Conservation (phyloP, 2,113 vertebrate genomes). For the Xenus cinereus region DNA sequence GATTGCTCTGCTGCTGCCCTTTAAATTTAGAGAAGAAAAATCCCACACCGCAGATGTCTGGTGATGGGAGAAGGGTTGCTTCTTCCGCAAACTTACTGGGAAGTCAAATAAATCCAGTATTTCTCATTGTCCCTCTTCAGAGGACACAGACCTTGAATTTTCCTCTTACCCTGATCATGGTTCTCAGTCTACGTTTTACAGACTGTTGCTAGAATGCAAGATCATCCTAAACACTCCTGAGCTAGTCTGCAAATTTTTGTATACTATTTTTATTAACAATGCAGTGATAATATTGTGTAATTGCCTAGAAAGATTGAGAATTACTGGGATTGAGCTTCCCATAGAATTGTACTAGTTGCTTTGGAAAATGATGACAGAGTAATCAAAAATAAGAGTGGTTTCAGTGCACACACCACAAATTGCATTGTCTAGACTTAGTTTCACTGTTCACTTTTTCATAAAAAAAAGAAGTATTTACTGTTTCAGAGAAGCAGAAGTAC, state of each 20-base stretch:
- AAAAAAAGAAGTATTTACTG: background rate
- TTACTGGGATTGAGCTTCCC: background rate
- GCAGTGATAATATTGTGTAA: background rate
- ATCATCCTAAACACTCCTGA: background rate
- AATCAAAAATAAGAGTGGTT: background rate
- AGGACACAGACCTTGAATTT: background rate
- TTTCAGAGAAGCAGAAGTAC: background rate
- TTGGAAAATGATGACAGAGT: background rate
- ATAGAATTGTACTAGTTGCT: background rate
- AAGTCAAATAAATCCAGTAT: background rate
- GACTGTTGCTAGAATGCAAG: background rate
- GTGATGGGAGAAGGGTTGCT: background rate
- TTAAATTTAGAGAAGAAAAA: slow-evolving; percentile 49
- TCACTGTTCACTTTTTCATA: background rate
- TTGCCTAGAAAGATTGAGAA: background rate
- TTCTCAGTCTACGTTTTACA: background rate
- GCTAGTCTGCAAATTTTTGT: background rate
- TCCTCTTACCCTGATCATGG: background rate
- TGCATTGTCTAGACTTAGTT: background rate
- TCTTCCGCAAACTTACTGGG: background rate
- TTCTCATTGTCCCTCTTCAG: background rate
- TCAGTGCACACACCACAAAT: background rate
- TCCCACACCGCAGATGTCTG: slow-evolving; percentile 51
- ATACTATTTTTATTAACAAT: background rate
- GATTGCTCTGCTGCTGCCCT: slow-evolving; percentile 69